phyloP scores from a whole-genome alignment of 2,797 vertebrate genomes.

The Etheostoma perlongum region DNA sequence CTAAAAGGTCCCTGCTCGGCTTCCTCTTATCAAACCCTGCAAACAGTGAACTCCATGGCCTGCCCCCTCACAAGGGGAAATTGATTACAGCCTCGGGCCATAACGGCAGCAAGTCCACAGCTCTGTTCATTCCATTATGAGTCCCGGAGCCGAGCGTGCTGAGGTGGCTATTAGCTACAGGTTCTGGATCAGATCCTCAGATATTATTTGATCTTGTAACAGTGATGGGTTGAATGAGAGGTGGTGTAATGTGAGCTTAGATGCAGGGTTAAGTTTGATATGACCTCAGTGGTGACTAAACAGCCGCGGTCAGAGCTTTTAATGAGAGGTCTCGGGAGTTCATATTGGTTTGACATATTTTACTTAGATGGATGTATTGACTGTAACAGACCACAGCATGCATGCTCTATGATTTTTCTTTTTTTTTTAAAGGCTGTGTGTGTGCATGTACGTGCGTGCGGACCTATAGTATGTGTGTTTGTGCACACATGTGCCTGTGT shows the following conservation, averaged over 20 bases:
- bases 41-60: constrained; percentile 77
- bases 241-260: constrained; percentile 63
- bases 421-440: constrained; percentile 9
- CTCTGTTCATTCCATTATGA: constrained; percentile 74
- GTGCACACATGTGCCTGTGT: constrained; percentile 40
- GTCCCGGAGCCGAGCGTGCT: constrained; percentile 42
- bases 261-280: constrained; percentile 41
- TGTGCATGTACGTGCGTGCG: not conserved
- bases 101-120: constrained; percentile 67
- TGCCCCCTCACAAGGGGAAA: constrained; percentile 69
- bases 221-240: constrained; percentile 56
- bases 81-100: constrained; percentile 81
- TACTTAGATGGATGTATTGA: constrained; percentile 44
- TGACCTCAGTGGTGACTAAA: constrained; percentile 66
- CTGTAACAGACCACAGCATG: constrained; percentile 30
- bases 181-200: constrained; percentile 66
- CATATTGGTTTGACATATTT: constrained; percentile 51
- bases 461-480: constrained; percentile 3
- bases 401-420: not conserved
- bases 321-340: constrained; percentile 56
- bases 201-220: constrained; percentile 62
- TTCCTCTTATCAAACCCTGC: constrained; percentile 81
- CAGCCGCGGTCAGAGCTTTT: constrained; percentile 52
- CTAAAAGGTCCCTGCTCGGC: constrained; percentile 76
- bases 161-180: constrained; percentile 65